Percentiles rank a stretch among this genome's conserved stretches.
These are phyloP conservation scores for Sinocyclocheilus anshuiensis DNA, from an alignment of 2,113 vertebrate genomes.

Conservation along the genomic window DNA sequence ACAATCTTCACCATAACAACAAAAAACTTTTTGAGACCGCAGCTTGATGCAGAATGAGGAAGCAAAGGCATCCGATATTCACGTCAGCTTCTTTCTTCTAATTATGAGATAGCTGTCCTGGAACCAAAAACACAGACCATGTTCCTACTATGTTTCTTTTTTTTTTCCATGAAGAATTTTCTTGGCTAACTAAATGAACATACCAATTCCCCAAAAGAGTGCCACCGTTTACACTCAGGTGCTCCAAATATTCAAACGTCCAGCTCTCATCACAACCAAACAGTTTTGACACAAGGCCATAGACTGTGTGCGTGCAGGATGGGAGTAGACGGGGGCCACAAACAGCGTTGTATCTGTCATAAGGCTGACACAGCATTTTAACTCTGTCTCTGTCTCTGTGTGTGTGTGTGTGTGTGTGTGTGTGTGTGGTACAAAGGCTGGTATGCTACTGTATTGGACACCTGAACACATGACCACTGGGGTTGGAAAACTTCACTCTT, in stretches of 20 bases:
- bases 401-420: slow-evolving; percentile 49
- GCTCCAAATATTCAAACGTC: background rate
- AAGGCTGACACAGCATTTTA: slow-evolving; percentile 73
- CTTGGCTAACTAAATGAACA: too few relatives aligned
- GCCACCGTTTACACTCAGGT: background rate
- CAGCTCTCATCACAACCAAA: background rate
- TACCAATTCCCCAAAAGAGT: too few relatives aligned
- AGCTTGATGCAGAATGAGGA: slow-evolving; percentile 8
- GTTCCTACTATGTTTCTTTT: background rate
- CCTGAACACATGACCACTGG: slow-evolving; percentile 53
- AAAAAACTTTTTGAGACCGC: background rate
- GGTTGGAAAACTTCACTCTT: slow-evolving; percentile 21
- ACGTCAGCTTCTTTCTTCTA: background rate
- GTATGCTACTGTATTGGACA: slow-evolving; percentile 61
- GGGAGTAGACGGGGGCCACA: slow-evolving; percentile 44
- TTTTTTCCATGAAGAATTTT: background rate
- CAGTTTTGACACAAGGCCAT: background rate
- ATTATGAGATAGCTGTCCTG: background rate
- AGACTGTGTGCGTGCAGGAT: background rate
- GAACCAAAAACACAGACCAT: background rate
- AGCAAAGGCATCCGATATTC: slow-evolving; percentile 6
- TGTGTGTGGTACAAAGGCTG: slow-evolving; percentile 64
- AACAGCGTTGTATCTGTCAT: slow-evolving; percentile 40
- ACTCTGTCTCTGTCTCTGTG: slow-evolving; percentile 45
- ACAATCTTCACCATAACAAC: background rate